Percentiles rank a stretch among this genome's conserved stretches.
phyloP scores from a whole-genome alignment of 2,113 vertebrate species.

The Loxodonta africana region DNA sequence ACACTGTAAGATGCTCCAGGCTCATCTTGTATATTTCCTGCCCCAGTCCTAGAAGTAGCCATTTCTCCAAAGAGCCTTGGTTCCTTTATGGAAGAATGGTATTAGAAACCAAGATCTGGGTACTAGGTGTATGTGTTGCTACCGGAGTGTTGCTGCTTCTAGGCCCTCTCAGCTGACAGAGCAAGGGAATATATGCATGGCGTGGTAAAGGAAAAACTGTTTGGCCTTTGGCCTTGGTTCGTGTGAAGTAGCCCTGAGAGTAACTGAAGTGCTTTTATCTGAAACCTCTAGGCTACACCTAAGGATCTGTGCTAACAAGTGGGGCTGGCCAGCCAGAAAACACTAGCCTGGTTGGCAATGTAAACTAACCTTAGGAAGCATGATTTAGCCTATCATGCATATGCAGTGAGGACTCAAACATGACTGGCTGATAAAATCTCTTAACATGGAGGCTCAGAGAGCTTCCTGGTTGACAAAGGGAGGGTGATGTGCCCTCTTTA shows the following conservation, averaged over 20 bases:
- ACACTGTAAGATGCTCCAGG: not conserved
- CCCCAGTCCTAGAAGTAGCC: not conserved
- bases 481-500: not conserved
- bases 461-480: not conserved
- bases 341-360: not conserved
- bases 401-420: not conserved
- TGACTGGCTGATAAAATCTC: not conserved
- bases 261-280: not conserved
- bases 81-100: not conserved
- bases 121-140: not conserved
- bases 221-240: not conserved
- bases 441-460: not conserved
- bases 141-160: not conserved
- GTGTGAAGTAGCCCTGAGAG: not conserved
- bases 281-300: not conserved
- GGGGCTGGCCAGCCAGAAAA: not conserved
- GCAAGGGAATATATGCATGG: not conserved
- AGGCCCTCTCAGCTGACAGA: not conserved
- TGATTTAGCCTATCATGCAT: not conserved
- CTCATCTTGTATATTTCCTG: not conserved
- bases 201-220: not conserved
- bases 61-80: not conserved
- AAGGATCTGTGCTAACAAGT: not conserved
- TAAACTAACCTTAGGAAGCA: not conserved
- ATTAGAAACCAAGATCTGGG: not conserved